Evolutionary conservation across 2,888 invertebrate species (phyloP).

Genomic region (Cyrtodaria siliqua): DNA sequence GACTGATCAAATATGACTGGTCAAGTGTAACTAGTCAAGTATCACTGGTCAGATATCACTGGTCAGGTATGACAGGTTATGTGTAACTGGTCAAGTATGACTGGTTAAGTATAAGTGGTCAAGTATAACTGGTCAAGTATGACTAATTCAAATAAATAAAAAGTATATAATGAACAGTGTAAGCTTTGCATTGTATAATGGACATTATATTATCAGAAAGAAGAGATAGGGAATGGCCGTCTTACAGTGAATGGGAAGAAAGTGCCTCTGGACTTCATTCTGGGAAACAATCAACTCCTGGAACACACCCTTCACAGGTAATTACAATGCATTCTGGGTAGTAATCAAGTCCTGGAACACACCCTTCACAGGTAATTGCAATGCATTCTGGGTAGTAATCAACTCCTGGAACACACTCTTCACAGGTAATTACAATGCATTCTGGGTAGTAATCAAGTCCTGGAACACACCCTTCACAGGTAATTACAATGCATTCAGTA

Average conservation of each 20-base stretch:
- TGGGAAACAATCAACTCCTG: conserved; percentile 96
- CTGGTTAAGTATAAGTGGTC: no score
- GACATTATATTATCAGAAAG: conserved; percentile 62
- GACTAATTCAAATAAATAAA: no score
- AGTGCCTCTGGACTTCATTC: conserved; percentile 95
- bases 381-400: conserved; percentile 96
- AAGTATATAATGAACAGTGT: no score
- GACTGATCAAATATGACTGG: no score
- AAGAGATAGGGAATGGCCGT: conserved; percentile 68
- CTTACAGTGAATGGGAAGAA: conserved; percentile 88
- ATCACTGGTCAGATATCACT: no score
- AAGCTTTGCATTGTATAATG: no score
- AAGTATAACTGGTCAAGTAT: no score
- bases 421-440: conserved; percentile 96
- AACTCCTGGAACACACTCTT: conserved; percentile 94
- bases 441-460: conserved; percentile 96
- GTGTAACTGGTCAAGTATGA: no score
- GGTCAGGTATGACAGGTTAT: no score
- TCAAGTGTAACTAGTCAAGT: no score
- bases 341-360: conserved; percentile 96
- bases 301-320: conserved; percentile 95
- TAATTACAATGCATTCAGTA: no score
- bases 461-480: conserved; percentile 96
- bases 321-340: conserved; percentile 93
- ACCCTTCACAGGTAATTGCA: conserved; percentile 97